Percentiles rank a stretch among this genome's conserved stretches.
Evolutionary conservation across 2,888 invertebrate genomes (phyloP).

Genomic region (Barypeithes pellucidus): DNA sequence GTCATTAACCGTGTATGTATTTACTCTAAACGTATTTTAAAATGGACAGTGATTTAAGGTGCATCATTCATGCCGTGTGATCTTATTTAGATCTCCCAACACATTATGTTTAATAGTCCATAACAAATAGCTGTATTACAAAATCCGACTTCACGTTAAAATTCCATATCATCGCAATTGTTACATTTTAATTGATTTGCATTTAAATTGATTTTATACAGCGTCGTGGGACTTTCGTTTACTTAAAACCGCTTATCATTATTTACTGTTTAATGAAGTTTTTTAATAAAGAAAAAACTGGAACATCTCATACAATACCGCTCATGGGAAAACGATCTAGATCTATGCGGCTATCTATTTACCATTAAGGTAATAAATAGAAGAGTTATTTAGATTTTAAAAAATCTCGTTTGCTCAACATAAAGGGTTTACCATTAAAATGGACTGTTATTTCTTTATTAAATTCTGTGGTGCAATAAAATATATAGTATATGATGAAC

Average conservation of each 20-base stretch:
- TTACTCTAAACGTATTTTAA: too few relatives aligned
- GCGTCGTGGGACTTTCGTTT: slow-evolving; percentile 19
- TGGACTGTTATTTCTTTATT: not conserved
- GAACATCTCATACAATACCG: slow-evolving; percentile 9
- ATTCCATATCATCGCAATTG: slow-evolving; percentile 9
- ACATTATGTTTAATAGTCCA: not conserved
- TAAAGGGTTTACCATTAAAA: slow-evolving; percentile 13
- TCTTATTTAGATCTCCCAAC: not conserved
- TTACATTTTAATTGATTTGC: slow-evolving; percentile 11
- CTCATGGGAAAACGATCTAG: slow-evolving; percentile 16
- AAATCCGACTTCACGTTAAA: not conserved
- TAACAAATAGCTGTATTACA: not conserved
- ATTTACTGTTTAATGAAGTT: slow-evolving; percentile 20
- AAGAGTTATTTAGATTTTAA: not conserved
- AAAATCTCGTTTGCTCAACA: not conserved
- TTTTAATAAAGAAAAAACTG: slow-evolving; percentile 24
- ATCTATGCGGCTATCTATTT: slow-evolving; percentile 9
- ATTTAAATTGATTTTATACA: slow-evolving; percentile 33
- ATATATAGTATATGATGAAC: too few relatives aligned
- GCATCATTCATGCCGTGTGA: too few relatives aligned
- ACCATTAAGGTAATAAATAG: slow-evolving; percentile 4
- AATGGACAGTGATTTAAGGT: too few relatives aligned
- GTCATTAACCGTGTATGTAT: too few relatives aligned
- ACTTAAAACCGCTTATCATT: slow-evolving; percentile 6
- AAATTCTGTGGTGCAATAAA: too few relatives aligned